Evolutionary conservation across 2,113 vertebrate genomes (phyloP).

Genomic region (Clarias gariepinus): DNA sequence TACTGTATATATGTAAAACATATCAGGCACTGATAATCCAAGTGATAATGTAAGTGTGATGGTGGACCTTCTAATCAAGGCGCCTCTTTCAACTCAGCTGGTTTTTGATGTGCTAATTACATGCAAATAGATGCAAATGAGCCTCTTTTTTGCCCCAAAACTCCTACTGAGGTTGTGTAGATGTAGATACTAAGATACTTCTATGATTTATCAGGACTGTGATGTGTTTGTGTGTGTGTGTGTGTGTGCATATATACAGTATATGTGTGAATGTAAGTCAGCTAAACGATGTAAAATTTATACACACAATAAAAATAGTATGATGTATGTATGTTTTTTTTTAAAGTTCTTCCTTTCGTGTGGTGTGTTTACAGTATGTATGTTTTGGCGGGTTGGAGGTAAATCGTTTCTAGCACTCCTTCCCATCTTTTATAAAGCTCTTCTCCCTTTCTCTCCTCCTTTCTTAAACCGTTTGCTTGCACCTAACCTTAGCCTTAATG

Average conservation of each 20-base stretch:
- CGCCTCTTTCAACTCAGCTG: conserved; percentile 67
- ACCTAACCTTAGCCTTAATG: not conserved
- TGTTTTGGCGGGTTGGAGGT: not conserved
- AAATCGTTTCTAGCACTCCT: conserved; percentile 8
- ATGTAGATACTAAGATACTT: conserved; percentile 39
- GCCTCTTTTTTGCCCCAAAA: conserved; percentile 31
- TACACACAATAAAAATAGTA: too few species aligned
- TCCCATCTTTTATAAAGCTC: not conserved
- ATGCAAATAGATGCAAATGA: conserved; percentile 73
- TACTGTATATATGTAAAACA: not conserved
- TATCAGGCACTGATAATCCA: not conserved
- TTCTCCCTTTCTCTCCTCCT: too few species aligned
- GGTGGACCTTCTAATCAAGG: conserved; percentile 67
- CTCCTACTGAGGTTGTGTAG: conserved; percentile 48
- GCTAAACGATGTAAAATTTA: too few species aligned
- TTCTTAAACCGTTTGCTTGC: not conserved
- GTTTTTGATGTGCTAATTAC: conserved; percentile 72
- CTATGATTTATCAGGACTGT: conserved; percentile 45
- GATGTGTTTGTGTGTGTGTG: not conserved
- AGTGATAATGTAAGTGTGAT: not conserved
- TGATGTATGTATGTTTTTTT: too few species aligned
- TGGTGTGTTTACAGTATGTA: too few species aligned
- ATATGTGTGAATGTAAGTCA: too few species aligned
- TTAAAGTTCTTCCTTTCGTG: too few species aligned
- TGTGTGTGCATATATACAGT: not conserved